phyloP scores from a whole-genome alignment of 2,113 vertebrate species.

The Thunnus thynnus region DNA sequence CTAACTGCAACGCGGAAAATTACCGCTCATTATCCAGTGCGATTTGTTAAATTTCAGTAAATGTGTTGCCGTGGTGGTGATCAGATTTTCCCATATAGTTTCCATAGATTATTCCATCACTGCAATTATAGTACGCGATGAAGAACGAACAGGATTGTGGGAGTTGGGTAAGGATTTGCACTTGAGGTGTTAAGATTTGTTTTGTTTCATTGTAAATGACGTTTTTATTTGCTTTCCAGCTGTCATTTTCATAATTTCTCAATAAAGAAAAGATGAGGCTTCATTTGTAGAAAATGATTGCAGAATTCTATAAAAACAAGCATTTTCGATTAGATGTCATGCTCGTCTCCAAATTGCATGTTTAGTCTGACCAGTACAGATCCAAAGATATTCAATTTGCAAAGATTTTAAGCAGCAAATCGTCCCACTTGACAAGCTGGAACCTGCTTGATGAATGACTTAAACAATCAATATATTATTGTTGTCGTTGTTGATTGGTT shows the following conservation, averaged over 20 bases:
- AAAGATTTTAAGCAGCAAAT: no score
- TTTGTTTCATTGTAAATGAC: background rate
- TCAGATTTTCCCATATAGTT: background rate
- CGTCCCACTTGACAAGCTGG: no score
- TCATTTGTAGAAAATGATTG: no score
- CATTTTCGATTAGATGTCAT: no score
- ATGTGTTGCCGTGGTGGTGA: background rate
- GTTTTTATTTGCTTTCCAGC: background rate
- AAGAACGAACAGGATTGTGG: background rate
- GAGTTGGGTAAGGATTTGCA: slow-evolving; percentile 36
- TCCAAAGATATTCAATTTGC: no score
- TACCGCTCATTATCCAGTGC: slow-evolving; percentile 20
- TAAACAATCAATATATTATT: no score
- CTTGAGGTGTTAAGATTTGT: background rate
- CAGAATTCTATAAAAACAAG: no score
- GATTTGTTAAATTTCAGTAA: background rate
- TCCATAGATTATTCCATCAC: background rate
- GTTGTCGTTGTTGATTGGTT: no score
- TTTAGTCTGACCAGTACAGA: no score
- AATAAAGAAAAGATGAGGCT: background rate
- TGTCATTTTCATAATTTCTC: background rate
- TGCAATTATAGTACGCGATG: background rate
- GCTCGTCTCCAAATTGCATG: no score
- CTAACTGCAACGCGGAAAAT: background rate
- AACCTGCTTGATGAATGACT: no score